A percentile compares a stretch with the other conserved stretches of the same genome.
These are phyloP conservation scores for Clanis bilineata DNA, from an alignment of 2,888 invertebrate genomes.

Conservation along the genomic window DNA sequence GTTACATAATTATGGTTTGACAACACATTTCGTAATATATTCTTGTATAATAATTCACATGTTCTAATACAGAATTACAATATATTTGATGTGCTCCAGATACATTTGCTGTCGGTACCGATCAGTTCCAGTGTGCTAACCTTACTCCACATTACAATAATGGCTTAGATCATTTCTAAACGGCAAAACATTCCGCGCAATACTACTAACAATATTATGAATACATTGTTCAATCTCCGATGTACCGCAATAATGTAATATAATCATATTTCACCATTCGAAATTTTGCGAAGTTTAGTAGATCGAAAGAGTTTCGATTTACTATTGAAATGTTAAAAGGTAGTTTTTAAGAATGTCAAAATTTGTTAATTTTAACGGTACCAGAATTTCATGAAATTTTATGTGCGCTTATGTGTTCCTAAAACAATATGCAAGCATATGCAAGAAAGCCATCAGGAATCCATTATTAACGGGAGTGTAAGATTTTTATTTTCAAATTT, in stretches of 20 bases:
- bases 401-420: too few relatives aligned
- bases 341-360: too few relatives aligned
- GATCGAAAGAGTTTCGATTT: not conserved
- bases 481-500: too few relatives aligned
- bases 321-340: not conserved
- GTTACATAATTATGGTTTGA: too few relatives aligned
- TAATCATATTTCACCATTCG: not conserved
- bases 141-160: constrained; percentile 77
- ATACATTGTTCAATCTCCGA: constrained; percentile 12
- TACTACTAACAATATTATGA: constrained; percentile 27
- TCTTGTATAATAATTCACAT: not conserved
- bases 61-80: constrained; percentile 20
- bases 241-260: constrained; percentile 4
- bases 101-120: constrained; percentile 58
- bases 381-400: too few relatives aligned
- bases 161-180: constrained; percentile 68
- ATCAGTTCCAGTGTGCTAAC: constrained; percentile 70
- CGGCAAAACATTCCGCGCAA: constrained; percentile 65
- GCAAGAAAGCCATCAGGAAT: too few relatives aligned
- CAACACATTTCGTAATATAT: not conserved
- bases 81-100: constrained; percentile 36
- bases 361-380: too few relatives aligned
- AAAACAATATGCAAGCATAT: too few relatives aligned
- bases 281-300: not conserved
- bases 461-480: too few relatives aligned